These are phyloP conservation scores for Pseudolycoriella hygida DNA, from an alignment of 2,888 invertebrate species.

Conservation along the genomic window DNA sequence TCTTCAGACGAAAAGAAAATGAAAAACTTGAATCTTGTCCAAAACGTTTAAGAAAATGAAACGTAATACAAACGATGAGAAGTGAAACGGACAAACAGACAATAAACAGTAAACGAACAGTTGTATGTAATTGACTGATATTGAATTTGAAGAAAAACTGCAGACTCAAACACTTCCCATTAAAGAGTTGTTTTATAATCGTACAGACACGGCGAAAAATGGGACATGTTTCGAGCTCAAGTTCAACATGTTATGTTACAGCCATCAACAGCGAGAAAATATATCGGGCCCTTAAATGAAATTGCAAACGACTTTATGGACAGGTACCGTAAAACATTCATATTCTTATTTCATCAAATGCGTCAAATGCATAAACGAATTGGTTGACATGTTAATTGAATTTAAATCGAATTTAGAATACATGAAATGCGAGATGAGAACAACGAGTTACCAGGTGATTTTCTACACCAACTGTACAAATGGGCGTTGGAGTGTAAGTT, in stretches of 20 bases:
- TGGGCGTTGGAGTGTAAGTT: conserved; percentile 68
- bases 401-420: conserved; percentile 35
- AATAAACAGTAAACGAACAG: background rate
- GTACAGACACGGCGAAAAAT: conserved; percentile 65
- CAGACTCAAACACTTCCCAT: too few species aligned
- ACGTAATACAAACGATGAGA: too few species aligned
- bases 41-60: too few species aligned
- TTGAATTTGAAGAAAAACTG: too few species aligned
- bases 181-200: background rate
- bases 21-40: too few species aligned
- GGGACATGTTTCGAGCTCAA: conserved; percentile 69
- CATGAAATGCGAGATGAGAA: conserved; percentile 38
- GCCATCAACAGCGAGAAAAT: conserved; percentile 59
- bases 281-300: conserved; percentile 51
- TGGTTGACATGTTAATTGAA: background rate
- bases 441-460: conserved; percentile 45
- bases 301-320: conserved; percentile 60
- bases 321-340: too few species aligned
- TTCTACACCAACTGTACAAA: conserved; percentile 54
- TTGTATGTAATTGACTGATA: background rate
- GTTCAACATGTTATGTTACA: conserved; percentile 70
- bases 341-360: too few species aligned
- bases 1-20: too few species aligned
- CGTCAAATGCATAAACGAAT: too few species aligned
- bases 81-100: too few species aligned